These are phyloP conservation scores for Hirundo rustica DNA, from an alignment of 2,797 vertebrate species.

Conservation along the genomic window DNA sequence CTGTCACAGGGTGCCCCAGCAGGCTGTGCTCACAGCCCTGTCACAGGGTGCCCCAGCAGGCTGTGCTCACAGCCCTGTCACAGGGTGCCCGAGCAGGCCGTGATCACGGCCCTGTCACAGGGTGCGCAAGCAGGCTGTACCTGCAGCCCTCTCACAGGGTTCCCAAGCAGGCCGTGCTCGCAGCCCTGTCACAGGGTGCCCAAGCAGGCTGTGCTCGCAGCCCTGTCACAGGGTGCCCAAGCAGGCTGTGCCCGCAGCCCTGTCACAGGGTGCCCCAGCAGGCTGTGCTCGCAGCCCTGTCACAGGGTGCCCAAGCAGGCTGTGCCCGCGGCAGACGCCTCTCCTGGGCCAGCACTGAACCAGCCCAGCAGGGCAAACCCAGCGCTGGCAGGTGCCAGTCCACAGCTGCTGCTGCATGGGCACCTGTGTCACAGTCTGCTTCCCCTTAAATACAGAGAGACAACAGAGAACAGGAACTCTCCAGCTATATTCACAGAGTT, in stretches of 20 bases:
- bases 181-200: no score
- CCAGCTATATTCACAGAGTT: not conserved
- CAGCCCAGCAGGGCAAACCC: not conserved
- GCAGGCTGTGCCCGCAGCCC: not conserved
- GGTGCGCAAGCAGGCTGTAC: no score
- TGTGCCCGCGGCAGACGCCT: fast-evolving
- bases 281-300: not conserved
- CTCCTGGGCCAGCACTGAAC: fast-evolving
- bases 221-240: fast-evolving
- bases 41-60: no score
- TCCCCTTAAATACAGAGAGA: not conserved
- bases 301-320: not conserved
- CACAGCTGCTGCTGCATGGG: not conserved
- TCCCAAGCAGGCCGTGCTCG: no score
- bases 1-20: fast-evolving
- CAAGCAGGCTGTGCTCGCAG: not conserved
- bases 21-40: fast-evolving
- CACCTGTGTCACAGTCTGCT: fast-evolving
- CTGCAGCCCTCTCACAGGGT: no score
- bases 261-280: fast-evolving
- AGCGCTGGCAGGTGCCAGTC: fast-evolving
- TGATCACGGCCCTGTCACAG: no score
- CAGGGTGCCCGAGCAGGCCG: no score
- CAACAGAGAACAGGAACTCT: fast-evolving
- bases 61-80: no score